These are phyloP conservation scores for Platyura marginata DNA, from an alignment of 1,140 invertebrate species.

Conservation along the genomic window DNA sequence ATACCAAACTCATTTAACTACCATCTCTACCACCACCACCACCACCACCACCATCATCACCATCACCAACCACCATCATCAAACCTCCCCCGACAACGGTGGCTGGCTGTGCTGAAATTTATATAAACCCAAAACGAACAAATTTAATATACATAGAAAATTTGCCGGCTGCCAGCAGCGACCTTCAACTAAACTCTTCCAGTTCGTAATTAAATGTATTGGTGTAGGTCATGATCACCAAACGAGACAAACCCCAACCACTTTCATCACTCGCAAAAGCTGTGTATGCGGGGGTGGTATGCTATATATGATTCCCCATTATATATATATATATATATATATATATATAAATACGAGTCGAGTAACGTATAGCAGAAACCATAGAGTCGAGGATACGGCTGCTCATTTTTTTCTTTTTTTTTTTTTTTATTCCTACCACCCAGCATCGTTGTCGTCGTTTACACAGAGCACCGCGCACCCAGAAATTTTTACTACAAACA, in stretches of 20 bases:
- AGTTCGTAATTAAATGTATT: background rate
- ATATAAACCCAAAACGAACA: background rate
- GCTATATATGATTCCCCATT: background rate
- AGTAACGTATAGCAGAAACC: background rate
- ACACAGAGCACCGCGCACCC: no score
- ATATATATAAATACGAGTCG: background rate
- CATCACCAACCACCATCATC: background rate
- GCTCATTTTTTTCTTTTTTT: no score
- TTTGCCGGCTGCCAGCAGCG: background rate
- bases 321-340: background rate
- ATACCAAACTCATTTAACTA: background rate
- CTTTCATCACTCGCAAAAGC: background rate
- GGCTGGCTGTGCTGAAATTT: background rate
- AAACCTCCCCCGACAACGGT: background rate
- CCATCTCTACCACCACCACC: background rate
- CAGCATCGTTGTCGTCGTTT: no score
- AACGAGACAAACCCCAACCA: background rate
- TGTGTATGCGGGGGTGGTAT: background rate
- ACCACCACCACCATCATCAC: background rate
- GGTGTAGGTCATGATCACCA: background rate
- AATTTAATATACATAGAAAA: background rate
- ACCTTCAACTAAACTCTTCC: background rate
- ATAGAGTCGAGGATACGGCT: no score
- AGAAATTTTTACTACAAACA: background rate
- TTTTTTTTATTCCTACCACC: background rate